Conservation (phyloP, 2,888 invertebrate species). For the Tridacna gigas region DNA sequence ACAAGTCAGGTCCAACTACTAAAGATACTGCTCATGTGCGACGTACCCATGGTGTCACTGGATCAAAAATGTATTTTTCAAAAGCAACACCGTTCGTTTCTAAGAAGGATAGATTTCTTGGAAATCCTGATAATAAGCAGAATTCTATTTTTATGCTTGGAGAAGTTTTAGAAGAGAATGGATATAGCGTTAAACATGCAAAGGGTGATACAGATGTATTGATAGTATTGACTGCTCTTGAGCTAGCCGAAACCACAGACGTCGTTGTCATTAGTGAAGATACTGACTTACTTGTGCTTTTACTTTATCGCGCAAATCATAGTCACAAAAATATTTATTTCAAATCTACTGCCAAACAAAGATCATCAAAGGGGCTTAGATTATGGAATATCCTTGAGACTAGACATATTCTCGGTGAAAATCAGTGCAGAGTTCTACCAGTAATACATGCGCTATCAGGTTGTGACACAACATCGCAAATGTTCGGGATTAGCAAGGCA, state of each 20-base stretch:
- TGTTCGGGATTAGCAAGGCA: conserved; percentile 60
- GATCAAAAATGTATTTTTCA: background rate
- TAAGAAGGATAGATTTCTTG: conserved; percentile 20
- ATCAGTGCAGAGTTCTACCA: conserved; percentile 38
- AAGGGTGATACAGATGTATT: conserved; percentile 13
- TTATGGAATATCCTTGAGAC: conserved; percentile 60
- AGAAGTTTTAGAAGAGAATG: background rate
- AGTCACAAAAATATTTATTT: conserved; percentile 30
- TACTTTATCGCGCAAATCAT: conserved; percentile 23
- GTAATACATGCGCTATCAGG: conserved; percentile 61
- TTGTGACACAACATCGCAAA: conserved; percentile 57
- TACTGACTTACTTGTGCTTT: conserved; percentile 1
- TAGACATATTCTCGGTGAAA: conserved; percentile 41
- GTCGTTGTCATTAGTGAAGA: conserved; percentile 1
- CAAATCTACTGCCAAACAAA: conserved; percentile 48
- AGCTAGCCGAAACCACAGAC: background rate
- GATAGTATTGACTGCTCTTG: conserved; percentile 19
- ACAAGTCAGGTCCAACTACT: background rate
- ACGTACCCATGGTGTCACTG: background rate
- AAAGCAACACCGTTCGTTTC: background rate
- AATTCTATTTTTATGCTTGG: background rate
- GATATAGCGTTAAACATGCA: background rate
- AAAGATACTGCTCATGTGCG: conserved; percentile 1
- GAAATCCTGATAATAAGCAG: conserved; percentile 16
- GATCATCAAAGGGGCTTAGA: conserved; percentile 51